Evolutionary conservation across 2,113 vertebrate genomes (phyloP).

Genomic region (Carlito syrichta): DNA sequence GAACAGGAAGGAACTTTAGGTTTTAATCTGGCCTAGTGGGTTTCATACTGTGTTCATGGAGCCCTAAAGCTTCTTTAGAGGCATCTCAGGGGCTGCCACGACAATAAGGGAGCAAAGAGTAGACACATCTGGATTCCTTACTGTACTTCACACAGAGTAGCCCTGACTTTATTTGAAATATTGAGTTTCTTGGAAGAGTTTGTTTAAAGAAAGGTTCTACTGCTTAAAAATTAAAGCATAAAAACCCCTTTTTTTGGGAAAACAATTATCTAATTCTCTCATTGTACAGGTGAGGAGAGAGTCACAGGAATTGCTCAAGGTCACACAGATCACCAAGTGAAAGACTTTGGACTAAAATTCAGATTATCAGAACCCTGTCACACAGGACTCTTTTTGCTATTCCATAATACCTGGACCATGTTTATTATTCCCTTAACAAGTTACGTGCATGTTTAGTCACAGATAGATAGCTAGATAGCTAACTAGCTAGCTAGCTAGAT

Average conservation of each 20-base stretch:
- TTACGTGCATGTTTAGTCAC: background rate
- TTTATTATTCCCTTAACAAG: background rate
- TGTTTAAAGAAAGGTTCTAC: conserved; percentile 36
- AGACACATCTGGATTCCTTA: background rate
- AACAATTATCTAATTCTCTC: background rate
- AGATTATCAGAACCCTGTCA: background rate
- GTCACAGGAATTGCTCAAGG: background rate
- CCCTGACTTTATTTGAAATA: conserved; percentile 13
- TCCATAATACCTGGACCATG: background rate
- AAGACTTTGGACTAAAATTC: background rate
- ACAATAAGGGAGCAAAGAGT: conserved; percentile 1
- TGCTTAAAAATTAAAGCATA: conserved; percentile 34
- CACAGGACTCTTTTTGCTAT: background rate
- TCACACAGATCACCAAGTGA: background rate
- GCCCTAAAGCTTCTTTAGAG: background rate
- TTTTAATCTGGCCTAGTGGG: background rate
- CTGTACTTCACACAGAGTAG: background rate
- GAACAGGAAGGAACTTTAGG: background rate
- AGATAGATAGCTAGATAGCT: no score
- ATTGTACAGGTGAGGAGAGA: background rate
- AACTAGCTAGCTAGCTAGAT: no score
- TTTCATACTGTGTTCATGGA: background rate
- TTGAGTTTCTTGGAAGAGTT: background rate
- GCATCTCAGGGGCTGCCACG: background rate
- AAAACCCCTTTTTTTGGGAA: background rate